Percentiles rank a stretch among this genome's conserved stretches.
Conservation (phyloP, 2,113 vertebrate genomes). For the Petrocephalus microphthalmus region DNA sequence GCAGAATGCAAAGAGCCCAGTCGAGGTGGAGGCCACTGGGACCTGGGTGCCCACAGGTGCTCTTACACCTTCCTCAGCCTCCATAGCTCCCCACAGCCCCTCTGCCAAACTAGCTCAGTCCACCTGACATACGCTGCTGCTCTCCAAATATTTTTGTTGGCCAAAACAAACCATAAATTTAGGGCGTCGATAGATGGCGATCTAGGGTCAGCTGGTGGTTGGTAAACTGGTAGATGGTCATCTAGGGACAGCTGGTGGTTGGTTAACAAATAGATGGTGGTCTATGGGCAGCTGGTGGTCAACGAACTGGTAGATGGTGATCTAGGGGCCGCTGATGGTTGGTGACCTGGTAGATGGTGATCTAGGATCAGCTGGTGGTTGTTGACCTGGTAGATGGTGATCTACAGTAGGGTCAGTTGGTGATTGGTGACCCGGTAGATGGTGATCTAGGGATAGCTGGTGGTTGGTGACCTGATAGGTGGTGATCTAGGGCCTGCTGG, state of each 20-base stretch:
- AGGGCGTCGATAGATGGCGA: too few relatives aligned
- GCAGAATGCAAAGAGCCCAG: conserved; percentile 90
- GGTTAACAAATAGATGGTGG: background rate
- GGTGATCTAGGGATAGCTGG: background rate
- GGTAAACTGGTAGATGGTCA: background rate
- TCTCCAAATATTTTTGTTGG: conserved; percentile 25
- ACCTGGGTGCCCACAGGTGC: conserved; percentile 84
- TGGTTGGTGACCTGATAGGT: background rate
- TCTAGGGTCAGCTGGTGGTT: conserved; percentile 26
- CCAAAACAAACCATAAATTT: background rate
- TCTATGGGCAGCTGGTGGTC: conserved; percentile 30
- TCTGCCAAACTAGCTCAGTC: conserved; percentile 67
- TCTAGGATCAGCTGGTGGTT: background rate
- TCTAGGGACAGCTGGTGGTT: conserved; percentile 29
- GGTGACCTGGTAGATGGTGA: background rate
- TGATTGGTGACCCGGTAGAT: conserved; percentile 23
- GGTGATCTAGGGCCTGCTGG: background rate
- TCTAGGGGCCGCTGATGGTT: conserved; percentile 32
- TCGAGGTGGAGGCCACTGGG: conserved; percentile 88
- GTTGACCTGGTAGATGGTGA: background rate
- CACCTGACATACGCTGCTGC: conserved; percentile 45
- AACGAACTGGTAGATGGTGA: conserved; percentile 18
- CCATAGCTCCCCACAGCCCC: conserved; percentile 75
- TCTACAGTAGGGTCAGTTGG: conserved; percentile 30
- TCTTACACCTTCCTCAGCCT: conserved; percentile 86